A percentile compares a stretch with the other conserved stretches of the same genome.
phyloP scores from a whole-genome alignment of 2,797 vertebrate genomes.

The Pangasius larnaudii region DNA sequence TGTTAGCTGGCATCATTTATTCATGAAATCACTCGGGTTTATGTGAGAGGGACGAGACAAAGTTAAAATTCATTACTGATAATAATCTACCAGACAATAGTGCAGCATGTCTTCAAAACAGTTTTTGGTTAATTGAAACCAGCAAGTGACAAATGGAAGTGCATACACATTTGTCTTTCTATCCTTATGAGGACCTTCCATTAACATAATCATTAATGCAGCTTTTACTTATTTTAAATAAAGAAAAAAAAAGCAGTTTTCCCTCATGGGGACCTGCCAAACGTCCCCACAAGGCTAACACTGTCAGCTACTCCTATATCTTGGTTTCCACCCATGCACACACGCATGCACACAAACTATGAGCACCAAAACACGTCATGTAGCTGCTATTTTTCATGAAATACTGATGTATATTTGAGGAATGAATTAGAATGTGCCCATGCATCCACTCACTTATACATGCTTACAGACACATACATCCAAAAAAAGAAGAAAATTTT shows the following conservation, averaged over 20 bases:
- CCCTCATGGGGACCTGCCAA: not conserved
- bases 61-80: not conserved
- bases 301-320: not conserved
- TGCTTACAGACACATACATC: not conserved
- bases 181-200: not conserved
- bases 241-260: not conserved
- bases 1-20: constrained; percentile 9
- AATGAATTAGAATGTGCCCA: not conserved
- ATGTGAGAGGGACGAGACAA: not conserved
- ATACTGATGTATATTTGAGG: not conserved
- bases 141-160: not conserved
- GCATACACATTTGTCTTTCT: not conserved
- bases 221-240: not conserved
- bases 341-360: not conserved
- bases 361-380: not conserved
- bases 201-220: not conserved
- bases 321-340: not conserved
- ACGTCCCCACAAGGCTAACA: not conserved
- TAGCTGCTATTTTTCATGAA: not conserved
- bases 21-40: not conserved
- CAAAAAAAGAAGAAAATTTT: constrained; percentile 32
- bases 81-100: not conserved
- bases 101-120: not conserved
- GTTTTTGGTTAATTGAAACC: not conserved
- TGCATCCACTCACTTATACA: not conserved